These are phyloP conservation scores for Choristoneura rosaceana DNA, from an alignment of 2,888 invertebrate species.

Conservation along the genomic window DNA sequence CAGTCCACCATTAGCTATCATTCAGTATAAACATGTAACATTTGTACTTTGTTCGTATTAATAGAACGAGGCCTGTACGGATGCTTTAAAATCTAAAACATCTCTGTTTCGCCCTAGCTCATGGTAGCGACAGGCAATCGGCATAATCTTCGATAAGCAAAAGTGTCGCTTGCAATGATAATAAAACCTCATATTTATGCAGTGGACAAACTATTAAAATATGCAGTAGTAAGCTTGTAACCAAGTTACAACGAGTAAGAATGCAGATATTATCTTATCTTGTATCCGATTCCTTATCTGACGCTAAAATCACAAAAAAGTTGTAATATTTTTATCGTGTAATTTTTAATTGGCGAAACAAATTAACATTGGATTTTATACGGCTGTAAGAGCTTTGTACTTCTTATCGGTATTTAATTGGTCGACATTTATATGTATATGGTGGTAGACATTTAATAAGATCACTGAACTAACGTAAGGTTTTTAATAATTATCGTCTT, in stretches of 20 bases:
- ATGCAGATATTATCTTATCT: slow-evolving; percentile 49
- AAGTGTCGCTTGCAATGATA: slow-evolving; percentile 73
- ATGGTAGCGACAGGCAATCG: slow-evolving; percentile 31
- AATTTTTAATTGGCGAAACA: slow-evolving; percentile 37
- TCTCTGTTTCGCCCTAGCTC: slow-evolving; percentile 18
- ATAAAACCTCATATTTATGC: slow-evolving; percentile 71
- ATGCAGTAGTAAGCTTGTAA: slow-evolving; percentile 63
- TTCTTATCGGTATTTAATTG: slow-evolving; percentile 24
- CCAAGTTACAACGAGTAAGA: slow-evolving; percentile 62
- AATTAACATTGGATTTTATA: slow-evolving; percentile 37
- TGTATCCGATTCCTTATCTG: slow-evolving; percentile 39
- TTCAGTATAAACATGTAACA: background rate
- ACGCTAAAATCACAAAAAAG: slow-evolving; percentile 28
- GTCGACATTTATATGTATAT: background rate
- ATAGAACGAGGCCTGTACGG: background rate
- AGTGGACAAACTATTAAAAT: slow-evolving; percentile 65
- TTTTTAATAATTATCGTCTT: background rate
- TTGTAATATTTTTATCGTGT: slow-evolving; percentile 35
- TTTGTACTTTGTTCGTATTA: background rate
- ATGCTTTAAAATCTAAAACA: slow-evolving; percentile 22
- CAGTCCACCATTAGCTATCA: no score
- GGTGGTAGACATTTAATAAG: background rate
- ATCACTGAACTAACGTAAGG: background rate
- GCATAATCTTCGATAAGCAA: slow-evolving; percentile 51
- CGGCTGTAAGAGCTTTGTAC: slow-evolving; percentile 17